Evolutionary conservation across 2,113 vertebrate species (phyloP).

Genomic region (Toxostoma redivivum): DNA sequence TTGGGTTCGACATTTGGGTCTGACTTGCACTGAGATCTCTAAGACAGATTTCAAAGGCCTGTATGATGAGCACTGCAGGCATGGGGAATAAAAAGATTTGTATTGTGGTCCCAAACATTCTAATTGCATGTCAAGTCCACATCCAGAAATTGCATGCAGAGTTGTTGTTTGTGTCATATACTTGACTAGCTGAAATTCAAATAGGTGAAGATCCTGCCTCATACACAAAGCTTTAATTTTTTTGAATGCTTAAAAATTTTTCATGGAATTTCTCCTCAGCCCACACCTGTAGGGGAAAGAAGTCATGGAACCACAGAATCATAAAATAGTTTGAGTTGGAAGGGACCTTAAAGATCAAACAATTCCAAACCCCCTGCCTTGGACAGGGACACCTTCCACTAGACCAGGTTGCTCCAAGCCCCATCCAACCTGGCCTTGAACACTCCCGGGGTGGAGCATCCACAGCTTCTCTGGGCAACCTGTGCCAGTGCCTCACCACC

Average conservation of each 20-base stretch:
- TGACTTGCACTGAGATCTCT: not conserved
- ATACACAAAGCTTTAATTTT: not conserved
- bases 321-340: not conserved
- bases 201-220: not conserved
- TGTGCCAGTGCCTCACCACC: not conserved
- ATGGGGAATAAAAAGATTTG: not conserved
- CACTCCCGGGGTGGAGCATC: not conserved
- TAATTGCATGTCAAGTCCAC: not conserved
- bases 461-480: not conserved
- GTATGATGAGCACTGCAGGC: not conserved
- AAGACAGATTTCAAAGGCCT: not conserved
- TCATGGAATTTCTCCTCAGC: not conserved
- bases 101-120: not conserved
- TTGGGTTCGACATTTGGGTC: not conserved
- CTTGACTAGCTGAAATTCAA: not conserved
- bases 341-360: not conserved
- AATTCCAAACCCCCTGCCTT: not conserved
- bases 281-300: not conserved
- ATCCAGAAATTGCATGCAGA: not conserved
- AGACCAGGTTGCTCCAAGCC: not conserved
- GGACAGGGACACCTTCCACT: not conserved
- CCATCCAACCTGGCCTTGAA: not conserved
- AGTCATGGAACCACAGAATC: not conserved
- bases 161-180: not conserved
- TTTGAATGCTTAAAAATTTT: not conserved